Base-by-base conservation (phyloP, 2,797 vertebrate species). In the Fratercula arctica region DNA sequence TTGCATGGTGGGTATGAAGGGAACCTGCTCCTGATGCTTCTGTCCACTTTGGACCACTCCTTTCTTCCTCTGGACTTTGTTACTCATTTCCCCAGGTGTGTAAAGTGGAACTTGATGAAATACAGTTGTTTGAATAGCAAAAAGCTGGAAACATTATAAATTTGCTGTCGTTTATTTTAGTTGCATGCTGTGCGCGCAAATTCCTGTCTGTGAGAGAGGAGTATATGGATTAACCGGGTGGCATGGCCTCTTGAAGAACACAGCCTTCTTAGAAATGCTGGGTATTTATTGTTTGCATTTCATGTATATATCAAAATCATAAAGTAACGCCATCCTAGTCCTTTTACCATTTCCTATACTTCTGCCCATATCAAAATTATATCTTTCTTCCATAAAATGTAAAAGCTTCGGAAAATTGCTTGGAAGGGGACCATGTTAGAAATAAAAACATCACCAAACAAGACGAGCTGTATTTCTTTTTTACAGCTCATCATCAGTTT, bases 381-480 rank as follows among this genome's bases (percentile, higher is more conserved):
- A 35, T 80, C 35, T 67, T 77, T 43, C 6, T 61, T 66, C 86
- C 33, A 61, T 77, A 85, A 96, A 94, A 82, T 37, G 6, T 67
- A 90, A 92, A 92, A 93, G 26, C 78, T 72, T 64, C 50, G 74
- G 78, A 74, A 95, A 90, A 93, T 43, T 63, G 31, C 77, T 80
- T 79, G 80, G 67, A 76, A 95, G 75, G 20, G 24, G 19, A 76
- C 21, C 39, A 45, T 11, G 25, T 35, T 35, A 56, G 56, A 91
- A 89, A 87, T 39, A 74, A 90, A 95, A 69, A 14, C 33, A 67
- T 70, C 88, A 77, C 67, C 83, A 92, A 87, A 50, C 41, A 64
- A 64, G 72, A 78, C 35, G 75, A 94, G 75, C 84, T 43, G 10
- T 59, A 87, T 87, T 94, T 95, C 94, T 87, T 83, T 87, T 61